Conservation (phyloP, 2,113 vertebrate species). For the Ceratotherium simum region DNA sequence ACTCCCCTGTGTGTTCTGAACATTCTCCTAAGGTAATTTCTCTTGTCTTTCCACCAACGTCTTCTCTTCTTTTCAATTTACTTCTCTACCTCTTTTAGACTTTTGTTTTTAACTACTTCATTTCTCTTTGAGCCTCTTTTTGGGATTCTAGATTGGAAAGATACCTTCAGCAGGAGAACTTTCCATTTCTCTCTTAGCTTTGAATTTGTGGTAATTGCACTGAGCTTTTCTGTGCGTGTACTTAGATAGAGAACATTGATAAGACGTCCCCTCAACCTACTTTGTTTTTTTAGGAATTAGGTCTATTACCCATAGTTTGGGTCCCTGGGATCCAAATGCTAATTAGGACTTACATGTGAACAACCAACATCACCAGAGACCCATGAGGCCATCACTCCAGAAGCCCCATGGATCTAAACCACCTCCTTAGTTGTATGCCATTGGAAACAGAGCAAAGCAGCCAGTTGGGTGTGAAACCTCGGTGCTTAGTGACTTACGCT, state of each 20-base stretch:
- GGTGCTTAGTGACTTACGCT: no score
- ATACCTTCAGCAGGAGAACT: not conserved
- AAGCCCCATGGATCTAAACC: not conserved
- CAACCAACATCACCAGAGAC: not conserved
- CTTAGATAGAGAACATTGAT: not conserved
- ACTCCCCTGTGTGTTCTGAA: not conserved
- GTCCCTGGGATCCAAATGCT: not conserved
- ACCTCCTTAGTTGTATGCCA: not conserved
- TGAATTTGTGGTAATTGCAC: not conserved
- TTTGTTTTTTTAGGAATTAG: not conserved
- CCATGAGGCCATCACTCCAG: no score
- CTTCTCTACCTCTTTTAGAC: not conserved
- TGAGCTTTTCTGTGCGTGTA: not conserved
- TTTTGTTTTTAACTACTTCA: not conserved
- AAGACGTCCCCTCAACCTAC: not conserved
- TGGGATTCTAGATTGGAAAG: not conserved
- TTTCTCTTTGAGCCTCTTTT: not conserved
- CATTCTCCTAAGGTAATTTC: not conserved
- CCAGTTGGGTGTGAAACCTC: accelerated
- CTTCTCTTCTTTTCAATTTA: not conserved
- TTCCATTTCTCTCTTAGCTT: not conserved
- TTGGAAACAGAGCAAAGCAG: not conserved
- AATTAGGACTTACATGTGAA: not conserved
- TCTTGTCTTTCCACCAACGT: not conserved
- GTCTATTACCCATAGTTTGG: not conserved